Conservation (phyloP, 2,113 vertebrate genomes). For the Miniopterus natalensis region DNA sequence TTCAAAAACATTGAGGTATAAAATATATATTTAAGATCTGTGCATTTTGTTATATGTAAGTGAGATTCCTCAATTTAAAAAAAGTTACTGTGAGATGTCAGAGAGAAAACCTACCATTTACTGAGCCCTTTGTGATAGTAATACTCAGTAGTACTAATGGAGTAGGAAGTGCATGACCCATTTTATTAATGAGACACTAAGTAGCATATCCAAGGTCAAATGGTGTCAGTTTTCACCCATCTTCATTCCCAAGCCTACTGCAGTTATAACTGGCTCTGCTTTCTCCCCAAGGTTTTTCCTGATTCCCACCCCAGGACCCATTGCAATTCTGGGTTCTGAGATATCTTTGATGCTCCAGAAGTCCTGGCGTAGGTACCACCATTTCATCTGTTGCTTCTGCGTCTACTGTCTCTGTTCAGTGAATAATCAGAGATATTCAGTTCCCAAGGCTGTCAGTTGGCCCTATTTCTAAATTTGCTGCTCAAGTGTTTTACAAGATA, state of each 20-base stretch:
- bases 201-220: not conserved
- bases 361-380: not conserved
- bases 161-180: not conserved
- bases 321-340: not conserved
- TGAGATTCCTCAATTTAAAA: not conserved
- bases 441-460: constrained; percentile 30
- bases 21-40: not conserved
- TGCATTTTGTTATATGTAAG: not conserved
- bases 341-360: constrained; percentile 11
- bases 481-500: constrained; percentile 78
- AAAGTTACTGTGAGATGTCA: not conserved
- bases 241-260: not conserved
- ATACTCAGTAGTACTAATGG: not conserved
- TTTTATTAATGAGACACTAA: constrained; percentile 5
- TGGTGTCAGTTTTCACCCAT: not conserved
- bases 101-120: not conserved
- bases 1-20: not conserved
- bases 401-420: not conserved
- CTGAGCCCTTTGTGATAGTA: not conserved
- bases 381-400: not conserved
- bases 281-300: not conserved
- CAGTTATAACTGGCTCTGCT: not conserved
- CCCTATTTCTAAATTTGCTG: constrained; percentile 73
- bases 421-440: constrained; percentile 52
- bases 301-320: not conserved